Base-by-base conservation (phyloP, 2,113 vertebrate genomes). In the Ovis canadensis region DNA sequence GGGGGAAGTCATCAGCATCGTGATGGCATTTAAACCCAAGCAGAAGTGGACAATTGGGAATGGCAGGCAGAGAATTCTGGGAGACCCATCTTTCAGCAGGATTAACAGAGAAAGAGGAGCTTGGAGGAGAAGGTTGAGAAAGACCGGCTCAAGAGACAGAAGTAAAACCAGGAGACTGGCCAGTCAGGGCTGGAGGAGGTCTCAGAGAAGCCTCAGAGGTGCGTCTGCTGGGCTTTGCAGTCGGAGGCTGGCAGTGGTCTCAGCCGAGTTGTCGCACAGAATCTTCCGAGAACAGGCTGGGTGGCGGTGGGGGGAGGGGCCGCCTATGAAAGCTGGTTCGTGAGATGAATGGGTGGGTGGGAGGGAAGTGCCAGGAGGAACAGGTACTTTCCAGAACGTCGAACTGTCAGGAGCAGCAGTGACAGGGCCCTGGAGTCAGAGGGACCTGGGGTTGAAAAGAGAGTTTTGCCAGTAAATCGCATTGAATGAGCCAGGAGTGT, bases 261-360 rank as follows among this genome's bases (percentile, higher is more conserved):
- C 36, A 52, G 33, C 8, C 2, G 0, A 45, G 4, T 3, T 2
- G 14, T n/a, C 0, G 3, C 52, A 40, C 6, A 7, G 12, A 54
- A 48, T 16, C 17, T 4, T 43, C 48, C 2, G 0, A 4, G 40
- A 33, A 48, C 45, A 43, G 71, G 36, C 71, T 21, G 16, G 15
- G 80, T n/a, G 12, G 15, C 0, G 16, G 64, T 1, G 33, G 8
- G 4, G 62, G 33, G 62, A 9, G 16, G 17, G 60, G 33, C 33
- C 16, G 1, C 62, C 16, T 17, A 67, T 60, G 27, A 31, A 55
- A 57, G 15, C 23, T n/a, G 19, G 64, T 13, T 8, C 13, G 14
- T 29, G 29, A 81, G 15, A 27, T 25, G 7, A 12, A n/a, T 23
- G 23, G 10, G 16, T 15, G 45, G 48, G 33, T 1, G 16, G 25